A percentile compares a stretch with the other conserved stretches of the same genome.
Evolutionary conservation across 2,113 vertebrate genomes (phyloP).

Genomic region (Meriones unguiculatus): DNA sequence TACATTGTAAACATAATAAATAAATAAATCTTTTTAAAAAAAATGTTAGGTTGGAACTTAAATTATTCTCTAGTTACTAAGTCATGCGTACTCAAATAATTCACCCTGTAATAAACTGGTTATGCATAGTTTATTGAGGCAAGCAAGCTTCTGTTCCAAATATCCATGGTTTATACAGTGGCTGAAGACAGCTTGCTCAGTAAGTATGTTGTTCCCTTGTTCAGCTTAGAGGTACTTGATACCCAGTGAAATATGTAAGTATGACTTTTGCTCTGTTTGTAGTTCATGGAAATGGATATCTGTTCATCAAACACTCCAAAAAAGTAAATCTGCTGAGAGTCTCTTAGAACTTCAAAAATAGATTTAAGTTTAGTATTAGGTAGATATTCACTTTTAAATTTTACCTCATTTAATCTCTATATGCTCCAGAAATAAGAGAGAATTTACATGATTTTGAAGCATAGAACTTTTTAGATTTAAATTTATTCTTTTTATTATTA

Average conservation of each 20-base stretch:
- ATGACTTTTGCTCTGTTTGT: background rate
- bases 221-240: background rate
- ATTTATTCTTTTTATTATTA: too few species aligned
- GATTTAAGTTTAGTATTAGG: slow-evolving; percentile 21
- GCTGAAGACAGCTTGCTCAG: background rate
- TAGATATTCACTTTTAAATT: slow-evolving; percentile 18
- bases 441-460: background rate
- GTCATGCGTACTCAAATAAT: background rate
- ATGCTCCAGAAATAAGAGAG: background rate
- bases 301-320: background rate
- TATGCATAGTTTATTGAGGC: background rate
- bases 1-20: too few species aligned
- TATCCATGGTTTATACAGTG: background rate
- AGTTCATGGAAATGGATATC: background rate
- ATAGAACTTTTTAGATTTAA: background rate
- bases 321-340: slow-evolving; percentile 5
- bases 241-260: background rate
- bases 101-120: background rate
- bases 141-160: background rate
- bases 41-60: background rate
- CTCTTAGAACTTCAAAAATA: slow-evolving; percentile 35
- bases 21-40: background rate
- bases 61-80: background rate
- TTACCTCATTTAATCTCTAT: background rate
- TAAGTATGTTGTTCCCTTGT: background rate